These are phyloP conservation scores for Daboia siamensis DNA, from an alignment of 2,113 vertebrate species.

Conservation along the genomic window DNA sequence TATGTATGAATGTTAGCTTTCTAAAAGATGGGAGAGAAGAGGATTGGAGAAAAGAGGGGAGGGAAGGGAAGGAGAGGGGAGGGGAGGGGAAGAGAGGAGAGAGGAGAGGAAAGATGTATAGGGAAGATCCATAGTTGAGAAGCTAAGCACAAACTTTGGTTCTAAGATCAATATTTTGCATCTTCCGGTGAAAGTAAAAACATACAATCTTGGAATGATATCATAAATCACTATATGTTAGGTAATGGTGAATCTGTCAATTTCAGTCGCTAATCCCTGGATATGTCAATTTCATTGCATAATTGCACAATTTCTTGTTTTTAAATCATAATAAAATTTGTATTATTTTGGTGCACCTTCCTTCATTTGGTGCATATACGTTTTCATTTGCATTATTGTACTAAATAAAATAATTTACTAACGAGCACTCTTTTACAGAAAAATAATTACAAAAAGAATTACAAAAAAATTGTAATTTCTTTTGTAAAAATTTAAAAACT, in stretches of 20 bases:
- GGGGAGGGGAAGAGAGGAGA: not conserved
- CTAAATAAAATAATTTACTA: not conserved
- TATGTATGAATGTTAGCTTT: not conserved
- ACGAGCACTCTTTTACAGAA: not conserved
- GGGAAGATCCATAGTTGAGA: not conserved
- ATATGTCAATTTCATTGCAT: not conserved
- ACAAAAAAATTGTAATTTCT: not conserved
- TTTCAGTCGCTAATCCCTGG: not conserved
- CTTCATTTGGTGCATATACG: not conserved
- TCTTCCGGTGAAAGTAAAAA: not conserved
- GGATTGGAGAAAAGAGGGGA: not conserved
- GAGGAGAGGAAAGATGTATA: not conserved
- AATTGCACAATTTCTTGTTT: not conserved
- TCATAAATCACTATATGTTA: not conserved
- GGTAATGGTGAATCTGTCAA: not conserved
- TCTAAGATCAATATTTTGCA: not conserved
- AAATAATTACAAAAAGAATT: not conserved
- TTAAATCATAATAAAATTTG: not conserved
- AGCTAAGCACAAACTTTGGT: not conserved
- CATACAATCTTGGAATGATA: not conserved
- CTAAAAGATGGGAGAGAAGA: not conserved
- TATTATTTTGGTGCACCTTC: not conserved
- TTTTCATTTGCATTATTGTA: not conserved
- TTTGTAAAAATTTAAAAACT: not conserved
- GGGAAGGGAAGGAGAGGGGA: not conserved